phyloP scores from a whole-genome alignment of 2,888 invertebrate species.

The Anarsia innoxiella region DNA sequence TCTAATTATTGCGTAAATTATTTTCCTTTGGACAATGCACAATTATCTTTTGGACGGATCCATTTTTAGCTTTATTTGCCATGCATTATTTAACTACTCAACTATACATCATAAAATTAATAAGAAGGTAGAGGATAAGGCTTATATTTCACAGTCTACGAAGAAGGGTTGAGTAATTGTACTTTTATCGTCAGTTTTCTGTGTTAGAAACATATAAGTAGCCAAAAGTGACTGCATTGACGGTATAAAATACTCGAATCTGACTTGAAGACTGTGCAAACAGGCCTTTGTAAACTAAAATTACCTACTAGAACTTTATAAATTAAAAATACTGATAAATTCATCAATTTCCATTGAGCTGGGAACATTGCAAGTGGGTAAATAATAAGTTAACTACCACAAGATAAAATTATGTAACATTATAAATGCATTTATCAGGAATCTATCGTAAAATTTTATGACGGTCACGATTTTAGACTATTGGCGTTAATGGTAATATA shows the following conservation, averaged over 20 bases:
- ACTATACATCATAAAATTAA: no score
- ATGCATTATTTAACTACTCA: not conserved
- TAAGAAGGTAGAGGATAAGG: no score
- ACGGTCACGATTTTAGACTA: conserved; percentile 1
- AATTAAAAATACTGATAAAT: conserved; percentile 30
- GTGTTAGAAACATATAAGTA: no score
- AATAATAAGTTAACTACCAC: conserved; percentile 2
- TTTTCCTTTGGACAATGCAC: conserved; percentile 68
- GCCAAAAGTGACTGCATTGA: no score
- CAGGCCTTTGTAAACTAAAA: no score
- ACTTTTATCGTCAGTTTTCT: no score
- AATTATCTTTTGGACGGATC: conserved; percentile 51
- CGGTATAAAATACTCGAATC: no score
- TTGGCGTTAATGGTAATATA: no score
- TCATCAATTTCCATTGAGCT: conserved; percentile 21
- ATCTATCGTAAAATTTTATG: conserved; percentile 1
- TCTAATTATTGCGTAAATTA: conserved; percentile 17
- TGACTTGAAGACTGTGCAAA: no score
- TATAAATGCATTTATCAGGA: conserved; percentile 7
- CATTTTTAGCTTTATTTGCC: conserved; percentile 22
- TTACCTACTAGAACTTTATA: no score
- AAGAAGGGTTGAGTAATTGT: no score
- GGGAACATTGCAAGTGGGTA: conserved; percentile 1
- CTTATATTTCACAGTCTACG: no score
- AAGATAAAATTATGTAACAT: conserved; percentile 1